phyloP scores from a whole-genome alignment of 1,140 invertebrate species.

The Zaprionus taronus region DNA sequence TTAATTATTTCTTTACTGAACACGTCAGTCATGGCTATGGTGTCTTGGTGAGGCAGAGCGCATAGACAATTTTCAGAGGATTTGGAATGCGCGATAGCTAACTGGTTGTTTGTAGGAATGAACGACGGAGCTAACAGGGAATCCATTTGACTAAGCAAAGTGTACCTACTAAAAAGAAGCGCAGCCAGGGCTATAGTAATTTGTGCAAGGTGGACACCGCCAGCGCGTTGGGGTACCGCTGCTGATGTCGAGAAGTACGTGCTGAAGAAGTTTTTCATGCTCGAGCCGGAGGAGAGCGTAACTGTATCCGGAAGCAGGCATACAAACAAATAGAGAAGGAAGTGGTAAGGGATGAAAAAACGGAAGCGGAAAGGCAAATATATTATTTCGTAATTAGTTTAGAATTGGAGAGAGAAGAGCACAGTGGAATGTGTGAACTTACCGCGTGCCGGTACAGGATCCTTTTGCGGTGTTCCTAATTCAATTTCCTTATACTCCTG shows the following conservation, averaged over 20 bases:
- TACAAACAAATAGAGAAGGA: conserved; percentile 24
- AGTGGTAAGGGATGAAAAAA: conserved; percentile 21
- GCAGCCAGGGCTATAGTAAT: conserved; percentile 45
- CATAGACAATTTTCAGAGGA: conserved; percentile 36
- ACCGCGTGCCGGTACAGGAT: conserved; percentile 87
- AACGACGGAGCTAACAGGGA: conserved; percentile 33
- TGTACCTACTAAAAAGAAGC: conserved; percentile 19
- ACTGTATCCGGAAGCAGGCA: conserved; percentile 56
- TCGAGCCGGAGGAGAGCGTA: conserved; percentile 77
- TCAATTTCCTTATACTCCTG: conserved; percentile 85
- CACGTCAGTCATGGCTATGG: conserved; percentile 41
- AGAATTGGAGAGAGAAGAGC: background rate
- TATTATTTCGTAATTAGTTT: conserved; percentile 53
- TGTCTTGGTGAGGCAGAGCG: conserved; percentile 53
- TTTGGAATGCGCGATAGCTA: conserved; percentile 38
- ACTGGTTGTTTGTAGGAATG: conserved; percentile 21
- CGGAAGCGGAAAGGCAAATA: conserved; percentile 66
- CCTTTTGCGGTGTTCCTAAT: conserved; percentile 85
- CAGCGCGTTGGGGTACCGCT: conserved; percentile 40
- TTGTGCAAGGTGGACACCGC: conserved; percentile 49
- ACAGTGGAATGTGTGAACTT: conserved; percentile 29
- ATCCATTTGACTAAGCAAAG: conserved; percentile 38
- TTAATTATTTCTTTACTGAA: conserved; percentile 46
- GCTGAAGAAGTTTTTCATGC: conserved; percentile 76
- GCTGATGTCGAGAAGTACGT: conserved; percentile 71